Evolutionary conservation across 2,888 invertebrate species (phyloP).

Genomic region (Synanthedon myopaeformis): DNA sequence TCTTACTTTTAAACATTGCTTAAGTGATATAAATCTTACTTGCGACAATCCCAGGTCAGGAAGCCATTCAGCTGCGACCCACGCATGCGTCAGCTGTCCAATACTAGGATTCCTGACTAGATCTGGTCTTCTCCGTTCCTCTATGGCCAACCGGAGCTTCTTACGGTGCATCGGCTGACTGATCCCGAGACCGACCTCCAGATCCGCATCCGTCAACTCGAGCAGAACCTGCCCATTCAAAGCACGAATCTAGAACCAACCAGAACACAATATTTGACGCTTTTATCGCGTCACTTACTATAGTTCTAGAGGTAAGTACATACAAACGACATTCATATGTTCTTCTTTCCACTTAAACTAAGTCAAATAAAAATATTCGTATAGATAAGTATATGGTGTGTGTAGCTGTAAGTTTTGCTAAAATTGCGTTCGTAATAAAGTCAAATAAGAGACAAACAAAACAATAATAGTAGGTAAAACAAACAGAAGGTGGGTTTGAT

Average conservation of each 20-base stretch:
- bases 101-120: constrained; percentile 89
- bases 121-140: constrained; percentile 90
- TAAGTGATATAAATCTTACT: constrained; percentile 40
- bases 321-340: too few species aligned
- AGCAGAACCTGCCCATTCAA: constrained; percentile 85
- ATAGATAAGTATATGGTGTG: too few species aligned
- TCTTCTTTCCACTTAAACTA: too few species aligned
- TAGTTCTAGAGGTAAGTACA: not conserved
- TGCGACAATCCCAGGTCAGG: constrained; percentile 90
- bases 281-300: constrained; percentile 48
- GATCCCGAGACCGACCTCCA: constrained; percentile 92
- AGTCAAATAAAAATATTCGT: constrained; percentile 1
- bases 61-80: constrained; percentile 95
- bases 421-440: too few species aligned
- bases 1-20: too few species aligned
- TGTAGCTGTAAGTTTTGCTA: too few species aligned
- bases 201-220: constrained; percentile 90
- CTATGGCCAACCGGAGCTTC: constrained; percentile 92
- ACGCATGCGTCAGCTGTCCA: constrained; percentile 88
- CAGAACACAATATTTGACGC: constrained; percentile 72
- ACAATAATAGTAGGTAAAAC: too few species aligned
- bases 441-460: too few species aligned
- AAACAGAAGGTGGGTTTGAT: too few species aligned
- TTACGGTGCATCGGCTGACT: constrained; percentile 93
- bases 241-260: constrained; percentile 76